Evolutionary conservation across 2,888 invertebrate genomes (phyloP), one percentile per base, ranked within the genome.

Genomic region (Dasypolia templi): DNA sequence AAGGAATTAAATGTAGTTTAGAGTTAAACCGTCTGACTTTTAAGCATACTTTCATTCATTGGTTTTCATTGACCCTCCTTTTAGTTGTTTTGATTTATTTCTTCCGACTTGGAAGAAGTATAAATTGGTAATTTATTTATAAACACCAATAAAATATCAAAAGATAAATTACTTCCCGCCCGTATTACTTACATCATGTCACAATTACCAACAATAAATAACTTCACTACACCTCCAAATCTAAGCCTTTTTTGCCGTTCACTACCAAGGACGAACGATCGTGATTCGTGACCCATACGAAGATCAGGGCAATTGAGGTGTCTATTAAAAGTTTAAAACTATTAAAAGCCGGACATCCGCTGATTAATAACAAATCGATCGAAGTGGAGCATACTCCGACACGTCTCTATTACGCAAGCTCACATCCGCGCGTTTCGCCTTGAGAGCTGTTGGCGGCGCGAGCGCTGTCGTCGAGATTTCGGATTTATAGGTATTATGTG

Each of bases 351-450:
- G 87, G 88, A 87, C 67, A 46, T 88, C 85, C 87, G 84, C 65
- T 74, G 75, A 82, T 84, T 85, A 82, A 86, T 81, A 77, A 53
- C 68, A 76, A 85, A 83, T 81, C 72, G 72, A 85, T 77, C 69
- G 68, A 75, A 77, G 81, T 88, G 77, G 89, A 90, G 88, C 86
- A 85, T 71, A 78, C 78, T 82, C 77, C 70, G 53, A 22, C 44
- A 72, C 75, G 83, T 74, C 70, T 77, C 44, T 46, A 74, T 88
- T 86, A 84, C 87, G 84, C 87, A 90, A 89, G 84, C 83, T 78
- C 84, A 84, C 86, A 84, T 86, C 86, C 85, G 81, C 87, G 81
- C 86, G 70, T 42, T 46, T 89, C 82, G 81, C 92, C 92, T 92
- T 92, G 90, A 87, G 79, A 82, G 42, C 84, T 84, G 86, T 88